Evolutionary conservation across 2,113 vertebrate species (phyloP), one percentile per base, ranked within the genome.

Genomic region (Garra rufa): DNA sequence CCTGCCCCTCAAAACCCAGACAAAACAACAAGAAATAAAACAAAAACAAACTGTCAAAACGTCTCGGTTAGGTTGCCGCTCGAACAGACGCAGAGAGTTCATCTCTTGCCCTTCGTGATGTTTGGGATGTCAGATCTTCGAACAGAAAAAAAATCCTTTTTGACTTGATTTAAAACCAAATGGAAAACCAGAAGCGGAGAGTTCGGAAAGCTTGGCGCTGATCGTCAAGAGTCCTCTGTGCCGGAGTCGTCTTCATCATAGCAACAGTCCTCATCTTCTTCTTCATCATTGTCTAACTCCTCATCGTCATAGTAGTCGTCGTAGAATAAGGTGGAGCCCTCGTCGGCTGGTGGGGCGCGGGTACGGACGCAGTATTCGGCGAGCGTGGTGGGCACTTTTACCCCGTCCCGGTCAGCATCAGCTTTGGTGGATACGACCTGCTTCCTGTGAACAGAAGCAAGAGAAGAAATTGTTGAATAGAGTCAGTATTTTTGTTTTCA

Each of bases 311-410:
- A 97, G 90, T 97, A 96, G 91, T 99, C 96, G 0, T 99, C 97
- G 0, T 99, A 99, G 88, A 99, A 95, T 38, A 99, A 96, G 92
- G 97, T 97, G 0, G 96, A 96, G 90, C 96, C 96, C 79, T 98
- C 97, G 1, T 99, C 98, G 0, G 96, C 95, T 30, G 93, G 94
- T 0, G 97, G 96, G 6, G 95, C 96, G 85, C 95, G 96, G 82
- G 96, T 99, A 92, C 97, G 96, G 70, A 99, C 94, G 0, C 98
- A 99, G 89, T 99, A 99, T 89, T 99, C 98, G 0, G 98, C 98
- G 91, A 99, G 89, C 0, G 98, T 99, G 83, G 96, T 91, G 13
- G 98, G 98, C 4, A 99, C 98, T 90, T 97, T 98, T 85, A 99
- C 96, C 0, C 98, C 97, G 0, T 99, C 98, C 5, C 96, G 93